Conservation (phyloP, 2,888 invertebrate species). For the Tachina fera region DNA sequence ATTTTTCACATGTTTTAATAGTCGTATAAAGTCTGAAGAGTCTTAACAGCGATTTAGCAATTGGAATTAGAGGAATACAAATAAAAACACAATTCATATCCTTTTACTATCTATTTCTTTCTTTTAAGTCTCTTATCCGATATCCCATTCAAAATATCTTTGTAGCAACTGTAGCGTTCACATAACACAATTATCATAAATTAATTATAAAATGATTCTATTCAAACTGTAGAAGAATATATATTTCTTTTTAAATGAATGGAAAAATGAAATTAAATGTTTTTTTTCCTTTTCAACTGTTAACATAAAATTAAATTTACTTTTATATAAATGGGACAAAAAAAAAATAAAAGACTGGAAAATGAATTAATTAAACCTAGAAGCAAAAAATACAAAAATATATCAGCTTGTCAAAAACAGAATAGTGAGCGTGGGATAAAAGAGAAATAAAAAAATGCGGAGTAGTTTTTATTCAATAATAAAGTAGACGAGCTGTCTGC, state of each 20-base stretch:
- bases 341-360: constrained; percentile 10
- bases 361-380: constrained; percentile 9
- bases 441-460: not conserved
- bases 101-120: not conserved
- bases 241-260: not conserved
- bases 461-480: constrained; percentile 15
- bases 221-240: not conserved
- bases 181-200: constrained; percentile 24
- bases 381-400: not conserved
- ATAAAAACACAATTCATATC: no score
- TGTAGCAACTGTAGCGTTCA: not conserved
- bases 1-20: no score
- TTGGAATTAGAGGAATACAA: no score
- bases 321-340: constrained; percentile 11
- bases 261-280: constrained; percentile 30
- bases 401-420: not conserved
- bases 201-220: constrained; percentile 19
- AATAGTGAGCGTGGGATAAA: not conserved
- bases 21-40: no score
- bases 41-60: no score
- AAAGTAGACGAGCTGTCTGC: constrained; percentile 36
- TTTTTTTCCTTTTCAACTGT: not conserved
- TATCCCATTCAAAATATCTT: not conserved
- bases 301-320: constrained; percentile 12
- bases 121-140: not conserved